Evolutionary conservation across 2,113 vertebrate species (phyloP).

Genomic region (Seriola quinqueradiata): DNA sequence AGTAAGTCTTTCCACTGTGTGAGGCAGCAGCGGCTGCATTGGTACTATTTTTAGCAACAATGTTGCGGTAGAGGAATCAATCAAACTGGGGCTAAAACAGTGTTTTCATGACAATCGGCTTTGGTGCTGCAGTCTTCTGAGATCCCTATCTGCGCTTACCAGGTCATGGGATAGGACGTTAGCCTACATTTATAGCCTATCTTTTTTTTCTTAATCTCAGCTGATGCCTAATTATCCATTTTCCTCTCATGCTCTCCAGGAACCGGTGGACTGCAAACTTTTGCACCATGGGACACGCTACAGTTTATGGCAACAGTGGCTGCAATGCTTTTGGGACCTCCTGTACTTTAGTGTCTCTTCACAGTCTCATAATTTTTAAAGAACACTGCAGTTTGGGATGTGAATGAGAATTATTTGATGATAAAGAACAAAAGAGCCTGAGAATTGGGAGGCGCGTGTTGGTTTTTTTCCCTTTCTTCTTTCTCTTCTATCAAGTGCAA

Average conservation of each 20-base stretch:
- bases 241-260: conserved; percentile 36
- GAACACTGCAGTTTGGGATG: conserved; percentile 30
- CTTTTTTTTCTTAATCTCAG: neutral
- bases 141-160: neutral
- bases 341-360: conserved; percentile 37
- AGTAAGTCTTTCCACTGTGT: conserved; percentile 16
- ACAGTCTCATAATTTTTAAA: conserved; percentile 17
- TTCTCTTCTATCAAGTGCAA: conserved; percentile 40
- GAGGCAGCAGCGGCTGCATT: conserved; percentile 37
- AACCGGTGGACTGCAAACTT: conserved; percentile 81
- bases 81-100: conserved; percentile 59
- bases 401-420: conserved; percentile 39
- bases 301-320: conserved; percentile 43
- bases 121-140: neutral
- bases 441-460: neutral
- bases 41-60: conserved; percentile 77
- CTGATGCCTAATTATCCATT: conserved; percentile 59
- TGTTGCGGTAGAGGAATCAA: conserved; percentile 66
- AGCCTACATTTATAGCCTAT: neutral
- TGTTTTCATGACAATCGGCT: conserved; percentile 47
- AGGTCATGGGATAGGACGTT: conserved; percentile 33
- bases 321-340: conserved; percentile 63
- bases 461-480: neutral
- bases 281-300: conserved; percentile 71
- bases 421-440: neutral